Percentiles rank a stretch among this genome's conserved stretches.
These are phyloP conservation scores for Calliscelio sp. DNA, from an alignment of 2,888 invertebrate genomes.

Conservation along the genomic window DNA sequence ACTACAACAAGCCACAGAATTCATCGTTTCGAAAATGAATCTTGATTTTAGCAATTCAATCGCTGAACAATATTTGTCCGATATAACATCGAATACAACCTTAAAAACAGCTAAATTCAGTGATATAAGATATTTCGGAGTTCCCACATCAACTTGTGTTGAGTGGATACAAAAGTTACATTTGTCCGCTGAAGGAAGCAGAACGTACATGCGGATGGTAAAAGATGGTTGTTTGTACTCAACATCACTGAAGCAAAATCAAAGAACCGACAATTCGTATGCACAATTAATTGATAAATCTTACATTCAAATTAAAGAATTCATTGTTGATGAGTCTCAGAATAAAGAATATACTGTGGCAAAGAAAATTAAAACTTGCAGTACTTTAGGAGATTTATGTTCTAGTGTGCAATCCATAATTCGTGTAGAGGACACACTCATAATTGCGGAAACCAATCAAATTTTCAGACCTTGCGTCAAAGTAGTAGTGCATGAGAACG, in stretches of 20 bases:
- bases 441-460: slow-evolving; percentile 1
- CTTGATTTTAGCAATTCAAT: neutral
- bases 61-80: too few relatives aligned
- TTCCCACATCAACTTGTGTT: too few relatives aligned
- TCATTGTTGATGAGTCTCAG: slow-evolving; percentile 11
- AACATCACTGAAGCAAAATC: slow-evolving; percentile 4
- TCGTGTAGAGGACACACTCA: slow-evolving; percentile 2
- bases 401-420: neutral
- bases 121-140: slow-evolving; percentile 12
- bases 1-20: slow-evolving; percentile 7
- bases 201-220: slow-evolving; percentile 30
- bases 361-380: slow-evolving; percentile 7
- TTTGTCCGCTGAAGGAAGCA: too few relatives aligned
- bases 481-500: slow-evolving; percentile 3
- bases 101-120: too few relatives aligned
- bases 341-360: slow-evolving; percentile 34
- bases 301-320: slow-evolving; percentile 35
- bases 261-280: slow-evolving; percentile 47
- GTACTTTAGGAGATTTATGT: neutral
- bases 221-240: slow-evolving; percentile 49
- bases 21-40: neutral
- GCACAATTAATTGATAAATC: slow-evolving; percentile 23
- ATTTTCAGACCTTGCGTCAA: slow-evolving; percentile 19
- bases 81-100: too few relatives aligned
- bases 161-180: too few relatives aligned